Evolutionary conservation across 2,113 vertebrate genomes (phyloP), one percentile per base, ranked within the genome.

Genomic region (Paradoxurus hermaphroditus): DNA sequence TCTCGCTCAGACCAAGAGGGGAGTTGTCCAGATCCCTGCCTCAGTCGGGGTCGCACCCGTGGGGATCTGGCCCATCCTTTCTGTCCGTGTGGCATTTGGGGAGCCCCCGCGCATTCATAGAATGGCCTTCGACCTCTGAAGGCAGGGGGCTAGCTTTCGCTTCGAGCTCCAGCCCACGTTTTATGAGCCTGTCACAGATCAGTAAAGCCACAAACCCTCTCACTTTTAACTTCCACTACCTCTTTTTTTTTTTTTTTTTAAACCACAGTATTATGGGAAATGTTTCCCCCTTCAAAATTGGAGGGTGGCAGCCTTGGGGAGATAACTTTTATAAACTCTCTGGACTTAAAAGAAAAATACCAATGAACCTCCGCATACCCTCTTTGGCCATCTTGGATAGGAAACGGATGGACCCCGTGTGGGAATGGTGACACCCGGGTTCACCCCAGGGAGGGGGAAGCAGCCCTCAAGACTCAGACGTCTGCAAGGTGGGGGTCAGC

Each of bases 21-120:
- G 41, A 31, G 1, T 29, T 44, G 59, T 39, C 53, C 31, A n/a
- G 18, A 34, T 84, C n/a, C 34, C 44, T 49, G 44, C 63, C 15
- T 75, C 8, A 82, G n/a, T 25, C 1, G 3, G 23, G 59, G 49
- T 29, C 29, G 41, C 34, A 1, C 23, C 31, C 2, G 0, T 1
- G 2, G 16, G 65, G 49, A 36, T 27, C 68, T 29, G 34, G 10
- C 44, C 31, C 14, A 19, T 29, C 8, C 27, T 34, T 72, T 85
- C 86, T 41, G 16, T 63, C 29, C 36, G 44, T 21, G 5, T 8
- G 10, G 11, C 19, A 36, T 63, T 16, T 5, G 75, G 41, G 16
- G 3, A 67, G 59, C 16, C 15, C n/a, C 36, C 1, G 0, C 4
- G 1, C 31, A 3, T 44, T 59, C 19, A 49, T 29, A 10, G 36